These are phyloP conservation scores for Drosophila asahinai DNA, from an alignment of 1,140 invertebrate species.

Conservation along the genomic window DNA sequence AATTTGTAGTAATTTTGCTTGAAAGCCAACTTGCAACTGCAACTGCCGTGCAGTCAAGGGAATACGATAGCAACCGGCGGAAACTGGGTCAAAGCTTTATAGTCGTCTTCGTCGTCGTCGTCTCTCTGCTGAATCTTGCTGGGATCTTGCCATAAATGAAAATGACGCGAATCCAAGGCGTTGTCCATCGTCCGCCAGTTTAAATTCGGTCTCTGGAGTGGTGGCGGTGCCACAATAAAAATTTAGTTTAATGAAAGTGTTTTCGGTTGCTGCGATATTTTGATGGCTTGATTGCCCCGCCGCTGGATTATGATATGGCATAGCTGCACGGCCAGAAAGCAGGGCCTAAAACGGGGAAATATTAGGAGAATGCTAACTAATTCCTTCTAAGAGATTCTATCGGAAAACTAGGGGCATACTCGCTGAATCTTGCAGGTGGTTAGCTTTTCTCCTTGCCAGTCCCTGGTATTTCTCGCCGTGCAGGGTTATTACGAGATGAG, in stretches of 20 bases:
- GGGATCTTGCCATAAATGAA: constrained; percentile 68
- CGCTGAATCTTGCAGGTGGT: too few relatives aligned
- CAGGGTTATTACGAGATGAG: constrained; percentile 45
- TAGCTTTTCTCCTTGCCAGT: too few relatives aligned
- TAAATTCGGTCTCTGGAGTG: constrained; percentile 14
- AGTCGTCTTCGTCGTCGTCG: constrained; percentile 19
- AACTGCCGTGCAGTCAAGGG: constrained; percentile 1
- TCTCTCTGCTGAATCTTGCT: constrained; percentile 28
- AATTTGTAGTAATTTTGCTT: constrained; percentile 79
- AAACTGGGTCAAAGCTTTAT: constrained; percentile 81
- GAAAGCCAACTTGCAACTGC: constrained; percentile 41
- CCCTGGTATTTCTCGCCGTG: not conserved
- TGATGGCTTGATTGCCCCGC: constrained; percentile 77
- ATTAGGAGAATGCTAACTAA: too few relatives aligned
- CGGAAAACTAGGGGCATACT: too few relatives aligned
- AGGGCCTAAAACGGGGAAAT: not conserved
- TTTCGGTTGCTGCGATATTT: constrained; percentile 57
- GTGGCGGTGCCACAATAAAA: constrained; percentile 76
- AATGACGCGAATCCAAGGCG: constrained; percentile 38
- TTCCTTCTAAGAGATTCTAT: too few relatives aligned
- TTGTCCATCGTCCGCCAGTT: constrained; percentile 11
- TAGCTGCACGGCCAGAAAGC: constrained; percentile 10
- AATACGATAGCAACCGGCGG: constrained; percentile 41
- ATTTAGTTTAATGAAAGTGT: constrained; percentile 82
- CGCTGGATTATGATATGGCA: constrained; percentile 67